phyloP scores from a whole-genome alignment of 2,888 invertebrate genomes.

The Acleris cristana region DNA sequence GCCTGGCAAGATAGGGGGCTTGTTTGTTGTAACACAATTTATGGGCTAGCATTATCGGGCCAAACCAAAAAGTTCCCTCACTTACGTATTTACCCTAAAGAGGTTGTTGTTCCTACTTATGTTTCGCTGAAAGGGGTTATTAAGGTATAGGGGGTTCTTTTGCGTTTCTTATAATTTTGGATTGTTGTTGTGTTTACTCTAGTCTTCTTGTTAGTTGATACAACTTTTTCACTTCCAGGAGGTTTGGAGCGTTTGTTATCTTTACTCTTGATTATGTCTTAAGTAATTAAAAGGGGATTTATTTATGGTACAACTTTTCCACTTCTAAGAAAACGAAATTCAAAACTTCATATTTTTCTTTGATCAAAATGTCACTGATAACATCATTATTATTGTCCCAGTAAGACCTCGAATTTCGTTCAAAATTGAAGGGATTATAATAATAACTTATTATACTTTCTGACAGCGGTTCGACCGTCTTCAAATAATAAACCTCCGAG shows the following conservation, averaged over 20 bases:
- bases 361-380: neutral
- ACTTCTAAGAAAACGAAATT: too few species aligned
- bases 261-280: too few species aligned
- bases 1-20: conserved; percentile 53
- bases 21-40: conserved; percentile 68
- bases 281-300: too few species aligned
- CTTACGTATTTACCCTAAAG: conserved; percentile 23
- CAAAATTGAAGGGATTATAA: conserved; percentile 31
- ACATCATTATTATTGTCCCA: conserved; percentile 12
- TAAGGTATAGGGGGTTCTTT: conserved; percentile 23
- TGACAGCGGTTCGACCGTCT: conserved; percentile 43
- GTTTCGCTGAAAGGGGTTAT: conserved; percentile 29
- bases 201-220: neutral
- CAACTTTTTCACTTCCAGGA: too few species aligned
- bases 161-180: conserved; percentile 5
- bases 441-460: conserved; percentile 34
- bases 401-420: conserved; percentile 14
- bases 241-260: too few species aligned
- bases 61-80: conserved; percentile 29
- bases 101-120: conserved; percentile 31
- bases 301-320: too few species aligned
- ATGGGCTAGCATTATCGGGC: conserved; percentile 58
- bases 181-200: neutral
- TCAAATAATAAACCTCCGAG: conserved; percentile 36
- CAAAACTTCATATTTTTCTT: too few species aligned